These are phyloP conservation scores for Drosophila merina DNA, from an alignment of 2,888 invertebrate genomes.

Conservation along the genomic window DNA sequence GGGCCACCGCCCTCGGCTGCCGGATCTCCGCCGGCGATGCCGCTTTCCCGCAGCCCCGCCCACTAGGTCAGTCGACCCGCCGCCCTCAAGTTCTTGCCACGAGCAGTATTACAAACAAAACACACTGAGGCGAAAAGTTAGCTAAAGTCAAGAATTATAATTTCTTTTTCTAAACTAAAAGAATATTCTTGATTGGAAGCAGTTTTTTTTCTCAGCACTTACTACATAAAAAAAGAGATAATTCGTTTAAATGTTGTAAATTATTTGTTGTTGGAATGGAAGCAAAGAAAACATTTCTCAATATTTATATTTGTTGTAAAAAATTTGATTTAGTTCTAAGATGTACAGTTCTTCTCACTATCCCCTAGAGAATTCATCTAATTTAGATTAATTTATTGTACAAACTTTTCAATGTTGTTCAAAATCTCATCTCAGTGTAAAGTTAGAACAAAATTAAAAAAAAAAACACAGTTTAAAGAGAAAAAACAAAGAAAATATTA, in stretches of 20 bases:
- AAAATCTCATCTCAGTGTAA: conserved; percentile 81
- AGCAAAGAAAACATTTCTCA: conserved; percentile 13
- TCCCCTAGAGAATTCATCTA: conserved; percentile 63
- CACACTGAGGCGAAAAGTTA: conserved; percentile 9
- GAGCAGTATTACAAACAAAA: conserved; percentile 69
- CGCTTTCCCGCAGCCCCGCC: conserved; percentile 68
- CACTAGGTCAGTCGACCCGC: conserved; percentile 43
- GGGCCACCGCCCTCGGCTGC: conserved; percentile 48
- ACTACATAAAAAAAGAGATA: conserved; percentile 12
- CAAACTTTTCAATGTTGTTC: conserved; percentile 72
- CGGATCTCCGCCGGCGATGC: conserved; percentile 58
- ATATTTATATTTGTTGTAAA: conserved; percentile 58
- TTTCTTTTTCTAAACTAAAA: neutral
- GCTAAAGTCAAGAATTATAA: neutral
- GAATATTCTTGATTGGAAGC: neutral
- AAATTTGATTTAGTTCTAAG: conserved; percentile 38
- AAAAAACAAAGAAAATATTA: conserved; percentile 11
- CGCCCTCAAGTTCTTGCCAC: conserved; percentile 35
- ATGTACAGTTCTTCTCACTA: conserved; percentile 62
- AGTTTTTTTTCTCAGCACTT: conserved; percentile 18
- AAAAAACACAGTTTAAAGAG: conserved; percentile 26
- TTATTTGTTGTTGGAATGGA: conserved; percentile 67
- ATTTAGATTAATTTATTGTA: conserved; percentile 67
- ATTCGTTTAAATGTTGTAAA: conserved; percentile 71
- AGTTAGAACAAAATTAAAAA: conserved; percentile 55